Conservation (phyloP, 1,140 invertebrate genomes). For the Linepithema humile region DNA sequence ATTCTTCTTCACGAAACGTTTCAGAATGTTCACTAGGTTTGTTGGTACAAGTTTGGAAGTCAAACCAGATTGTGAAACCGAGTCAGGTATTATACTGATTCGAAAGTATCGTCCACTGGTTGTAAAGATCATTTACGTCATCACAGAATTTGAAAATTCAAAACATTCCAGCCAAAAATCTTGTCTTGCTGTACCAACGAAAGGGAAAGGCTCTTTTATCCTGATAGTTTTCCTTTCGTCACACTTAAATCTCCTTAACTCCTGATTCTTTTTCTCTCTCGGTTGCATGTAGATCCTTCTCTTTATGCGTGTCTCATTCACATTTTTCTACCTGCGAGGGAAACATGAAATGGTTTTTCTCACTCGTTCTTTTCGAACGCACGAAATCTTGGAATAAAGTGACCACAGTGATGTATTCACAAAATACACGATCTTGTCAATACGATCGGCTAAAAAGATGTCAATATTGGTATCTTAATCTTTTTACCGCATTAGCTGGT, state of each 20-base stretch:
- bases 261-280: background rate
- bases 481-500: background rate
- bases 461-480: slow-evolving; percentile 16
- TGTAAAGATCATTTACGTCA: no score
- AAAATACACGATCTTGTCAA: no score
- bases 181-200: slow-evolving; percentile 53
- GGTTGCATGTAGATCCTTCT: background rate
- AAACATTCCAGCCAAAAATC: no score
- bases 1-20: no score
- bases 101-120: no score
- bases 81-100: background rate
- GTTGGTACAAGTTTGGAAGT: background rate
- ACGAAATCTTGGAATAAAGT: slow-evolving; percentile 56
- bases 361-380: slow-evolving; percentile 55
- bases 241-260: slow-evolving; percentile 45
- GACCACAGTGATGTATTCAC: slow-evolving; percentile 67
- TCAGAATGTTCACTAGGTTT: background rate
- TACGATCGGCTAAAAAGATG: slow-evolving; percentile 19
- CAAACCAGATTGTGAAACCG: background rate
- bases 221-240: no score
- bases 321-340: background rate
- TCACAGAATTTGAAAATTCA: no score
- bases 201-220: slow-evolving; percentile 62
- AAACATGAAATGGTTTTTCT: background rate
- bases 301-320: background rate